These are phyloP conservation scores for Orientallactaga sibirica DNA, from an alignment of 2,797 vertebrate species.

Conservation along the genomic window DNA sequence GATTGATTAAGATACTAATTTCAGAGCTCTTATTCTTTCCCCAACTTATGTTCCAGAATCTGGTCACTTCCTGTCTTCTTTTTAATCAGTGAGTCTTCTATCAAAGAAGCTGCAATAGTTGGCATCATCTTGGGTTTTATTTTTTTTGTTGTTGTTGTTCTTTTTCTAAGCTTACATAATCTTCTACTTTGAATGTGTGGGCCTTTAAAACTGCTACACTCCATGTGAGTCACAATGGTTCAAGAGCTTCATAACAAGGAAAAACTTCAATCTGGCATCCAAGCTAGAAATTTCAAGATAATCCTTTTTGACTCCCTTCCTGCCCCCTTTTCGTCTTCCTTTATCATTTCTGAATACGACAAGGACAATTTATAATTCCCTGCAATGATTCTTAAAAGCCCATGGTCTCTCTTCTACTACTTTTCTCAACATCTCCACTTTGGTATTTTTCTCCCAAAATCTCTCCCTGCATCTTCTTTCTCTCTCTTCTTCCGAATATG, in stretches of 20 bases:
- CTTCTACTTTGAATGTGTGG: not conserved
- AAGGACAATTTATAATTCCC: not conserved
- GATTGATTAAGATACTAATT: conserved; percentile 49
- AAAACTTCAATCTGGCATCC: not conserved
- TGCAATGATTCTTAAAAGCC: not conserved
- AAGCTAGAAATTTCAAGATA: conserved; percentile 11
- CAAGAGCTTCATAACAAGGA: not conserved
- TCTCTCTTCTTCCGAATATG: not conserved
- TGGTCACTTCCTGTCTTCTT: conserved; percentile 34
- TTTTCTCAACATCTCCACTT: not conserved
- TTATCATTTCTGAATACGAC: not conserved
- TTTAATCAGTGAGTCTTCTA: conserved; percentile 25
- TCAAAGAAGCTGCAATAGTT: not conserved
- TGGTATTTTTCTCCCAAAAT: not conserved
- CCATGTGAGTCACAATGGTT: not conserved
- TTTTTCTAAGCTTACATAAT: not conserved
- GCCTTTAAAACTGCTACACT: not conserved
- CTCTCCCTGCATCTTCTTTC: not conserved
- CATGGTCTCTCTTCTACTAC: not conserved
- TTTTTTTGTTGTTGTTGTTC: no score
- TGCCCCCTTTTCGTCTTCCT: not conserved
- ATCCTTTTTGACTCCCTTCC: no score
- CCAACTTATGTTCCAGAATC: conserved; percentile 5
- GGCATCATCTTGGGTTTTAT: not conserved
- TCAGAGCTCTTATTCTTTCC: conserved; percentile 27